Evolutionary conservation across 2,113 vertebrate species (phyloP).

Genomic region (Baryphthengus martii): DNA sequence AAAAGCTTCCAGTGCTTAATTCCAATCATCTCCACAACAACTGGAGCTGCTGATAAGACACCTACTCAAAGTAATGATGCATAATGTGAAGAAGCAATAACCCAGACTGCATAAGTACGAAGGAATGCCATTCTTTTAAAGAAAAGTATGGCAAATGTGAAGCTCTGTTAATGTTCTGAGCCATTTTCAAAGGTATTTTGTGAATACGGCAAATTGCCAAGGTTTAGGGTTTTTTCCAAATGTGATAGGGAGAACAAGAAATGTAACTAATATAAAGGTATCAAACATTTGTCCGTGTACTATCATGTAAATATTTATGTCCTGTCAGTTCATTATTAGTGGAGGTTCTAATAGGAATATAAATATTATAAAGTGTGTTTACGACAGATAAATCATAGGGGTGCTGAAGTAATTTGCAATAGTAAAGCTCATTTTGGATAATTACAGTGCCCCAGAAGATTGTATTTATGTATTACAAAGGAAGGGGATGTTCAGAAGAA

Average conservation of each 20-base stretch:
- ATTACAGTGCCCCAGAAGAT: slow-evolving; percentile 75
- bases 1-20: slow-evolving; percentile 78
- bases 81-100: slow-evolving; percentile 74
- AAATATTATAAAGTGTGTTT: slow-evolving; percentile 76
- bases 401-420: slow-evolving; percentile 70
- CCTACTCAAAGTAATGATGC: slow-evolving; percentile 77
- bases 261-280: slow-evolving; percentile 39
- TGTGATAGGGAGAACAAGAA: slow-evolving; percentile 17
- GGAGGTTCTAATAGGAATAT: slow-evolving; percentile 67
- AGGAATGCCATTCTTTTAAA: slow-evolving; percentile 69
- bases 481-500: slow-evolving; percentile 59
- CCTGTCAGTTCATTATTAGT: slow-evolving; percentile 60
- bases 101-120: slow-evolving; percentile 58
- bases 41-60: slow-evolving; percentile 79
- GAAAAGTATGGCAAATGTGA: slow-evolving; percentile 64
- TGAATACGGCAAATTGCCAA: slow-evolving; percentile 49
- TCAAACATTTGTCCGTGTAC: slow-evolving; percentile 46
- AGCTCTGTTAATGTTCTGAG: slow-evolving; percentile 57
- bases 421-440: slow-evolving; percentile 74
- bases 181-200: slow-evolving; percentile 64
- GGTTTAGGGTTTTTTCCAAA: slow-evolving; percentile 25
- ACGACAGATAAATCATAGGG: slow-evolving; percentile 74
- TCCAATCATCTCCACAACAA: slow-evolving; percentile 76
- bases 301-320: slow-evolving; percentile 66
- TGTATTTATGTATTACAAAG: slow-evolving; percentile 70